phyloP scores from a whole-genome alignment of 2,797 vertebrate genomes.

The Enteromius treurensis region DNA sequence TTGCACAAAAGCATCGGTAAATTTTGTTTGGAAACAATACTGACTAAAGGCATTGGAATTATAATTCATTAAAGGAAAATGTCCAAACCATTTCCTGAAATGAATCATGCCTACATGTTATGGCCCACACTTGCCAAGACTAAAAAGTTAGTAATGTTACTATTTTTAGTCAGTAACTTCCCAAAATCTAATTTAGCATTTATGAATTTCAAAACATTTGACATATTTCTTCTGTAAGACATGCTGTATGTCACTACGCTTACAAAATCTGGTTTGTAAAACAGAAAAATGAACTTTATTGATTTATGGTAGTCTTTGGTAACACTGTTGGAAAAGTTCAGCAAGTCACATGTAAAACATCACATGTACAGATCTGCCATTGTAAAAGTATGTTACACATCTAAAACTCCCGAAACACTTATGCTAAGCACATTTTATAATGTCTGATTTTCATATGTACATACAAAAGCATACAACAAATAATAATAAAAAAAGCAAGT shows the following conservation, averaged over 20 bases:
- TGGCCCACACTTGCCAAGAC: neutral
- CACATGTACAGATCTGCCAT: constrained; percentile 13
- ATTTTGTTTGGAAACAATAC: neutral
- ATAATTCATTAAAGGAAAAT: neutral
- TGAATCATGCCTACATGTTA: neutral
- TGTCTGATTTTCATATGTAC: neutral
- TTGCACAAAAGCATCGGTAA: neutral
- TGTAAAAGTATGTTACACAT: constrained; percentile 33
- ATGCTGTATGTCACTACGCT: neutral
- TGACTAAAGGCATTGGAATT: neutral
- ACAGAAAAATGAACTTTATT: constrained; percentile 24
- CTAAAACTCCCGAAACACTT: constrained; percentile 16
- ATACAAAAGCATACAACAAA: neutral
- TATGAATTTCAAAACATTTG: neutral
- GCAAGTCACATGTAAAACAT: constrained; percentile 8
- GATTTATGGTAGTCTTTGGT: constrained; percentile 23
- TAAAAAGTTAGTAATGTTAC: neutral
- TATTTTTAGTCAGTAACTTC: neutral
- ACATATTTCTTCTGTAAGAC: neutral
- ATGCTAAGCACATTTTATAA: neutral
- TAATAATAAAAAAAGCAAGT: constrained; percentile 2
- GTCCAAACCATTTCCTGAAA: neutral
- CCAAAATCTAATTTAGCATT: neutral
- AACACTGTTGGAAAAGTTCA: constrained; percentile 36
- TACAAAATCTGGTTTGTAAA: constrained; percentile 16